A percentile compares a stretch with the other conserved stretches of the same genome.
Conservation (phyloP, 2,113 vertebrate species). For the Gallinago paraguaiae region DNA sequence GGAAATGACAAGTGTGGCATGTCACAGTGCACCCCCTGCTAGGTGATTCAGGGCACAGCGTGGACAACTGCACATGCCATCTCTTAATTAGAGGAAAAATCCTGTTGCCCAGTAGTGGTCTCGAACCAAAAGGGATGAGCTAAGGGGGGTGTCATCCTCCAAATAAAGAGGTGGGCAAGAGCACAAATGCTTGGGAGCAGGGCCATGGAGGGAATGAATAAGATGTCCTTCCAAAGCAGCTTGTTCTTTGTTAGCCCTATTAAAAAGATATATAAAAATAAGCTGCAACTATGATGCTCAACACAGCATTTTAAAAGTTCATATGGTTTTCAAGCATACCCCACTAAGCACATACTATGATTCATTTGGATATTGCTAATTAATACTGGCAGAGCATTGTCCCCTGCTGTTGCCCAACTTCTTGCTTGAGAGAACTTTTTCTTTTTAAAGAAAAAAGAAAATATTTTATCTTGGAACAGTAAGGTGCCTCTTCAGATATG, state of each 20-base stretch:
- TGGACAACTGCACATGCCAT: not conserved
- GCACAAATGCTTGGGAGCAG: slow-evolving; percentile 22
- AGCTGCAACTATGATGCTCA: not conserved
- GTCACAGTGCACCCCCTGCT: not conserved
- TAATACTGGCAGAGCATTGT: slow-evolving; percentile 49
- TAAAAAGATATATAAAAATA: not conserved
- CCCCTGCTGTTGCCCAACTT: slow-evolving; percentile 55
- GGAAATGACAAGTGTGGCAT: not conserved
- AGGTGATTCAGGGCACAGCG: not conserved
- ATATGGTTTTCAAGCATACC: not conserved
- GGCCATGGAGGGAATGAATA: not conserved
- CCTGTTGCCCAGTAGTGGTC: not conserved
- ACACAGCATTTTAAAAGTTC: slow-evolving; percentile 32
- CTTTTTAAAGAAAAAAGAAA: slow-evolving; percentile 23
- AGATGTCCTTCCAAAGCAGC: not conserved
- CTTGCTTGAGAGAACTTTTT: slow-evolving; percentile 45
- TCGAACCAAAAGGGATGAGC: not conserved
- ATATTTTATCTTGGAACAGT: slow-evolving; percentile 45
- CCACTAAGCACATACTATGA: slow-evolving; percentile 39
- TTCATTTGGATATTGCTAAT: slow-evolving; percentile 64
- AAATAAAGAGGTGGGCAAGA: slow-evolving; percentile 1
- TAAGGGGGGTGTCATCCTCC: not conserved
- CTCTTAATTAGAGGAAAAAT: slow-evolving; percentile 14
- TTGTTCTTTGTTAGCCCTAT: slow-evolving; percentile 9
- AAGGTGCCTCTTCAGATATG: slow-evolving; percentile 30